Conservation (phyloP, 2,113 vertebrate species). For the Hyperopisus bebe region DNA sequence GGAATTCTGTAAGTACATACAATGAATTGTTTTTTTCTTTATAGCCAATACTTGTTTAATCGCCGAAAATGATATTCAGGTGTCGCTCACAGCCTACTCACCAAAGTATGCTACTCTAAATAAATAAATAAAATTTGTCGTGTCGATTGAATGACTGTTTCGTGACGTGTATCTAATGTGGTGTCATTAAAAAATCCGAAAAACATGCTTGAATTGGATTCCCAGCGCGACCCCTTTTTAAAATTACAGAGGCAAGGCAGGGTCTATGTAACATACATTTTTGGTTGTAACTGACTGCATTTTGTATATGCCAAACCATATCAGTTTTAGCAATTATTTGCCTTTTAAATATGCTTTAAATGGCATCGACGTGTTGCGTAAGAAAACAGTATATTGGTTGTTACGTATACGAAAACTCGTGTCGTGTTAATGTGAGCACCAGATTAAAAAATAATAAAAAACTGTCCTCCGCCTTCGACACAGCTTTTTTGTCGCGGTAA, state of each 20-base stretch:
- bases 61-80: neutral
- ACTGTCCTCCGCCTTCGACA: neutral
- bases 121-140: neutral
- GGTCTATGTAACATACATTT: neutral
- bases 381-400: neutral
- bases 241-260: neutral
- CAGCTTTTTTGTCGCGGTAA: neutral
- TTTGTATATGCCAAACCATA: neutral
- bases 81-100: slow-evolving; percentile 7
- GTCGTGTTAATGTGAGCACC: slow-evolving; percentile 14
- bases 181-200: neutral
- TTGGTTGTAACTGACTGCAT: neutral
- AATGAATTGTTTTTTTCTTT: slow-evolving; percentile 2
- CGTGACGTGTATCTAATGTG: neutral
- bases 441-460: slow-evolving; percentile 19
- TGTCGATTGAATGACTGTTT: slow-evolving; percentile 2
- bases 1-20: slow-evolving; percentile 66
- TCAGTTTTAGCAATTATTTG: neutral
- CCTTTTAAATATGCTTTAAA: neutral
- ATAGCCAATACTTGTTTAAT: neutral
- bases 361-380: neutral
- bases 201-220: neutral
- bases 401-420: slow-evolving; percentile 17
- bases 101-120: slow-evolving; percentile 12
- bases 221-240: neutral